Evolutionary conservation across 2,888 invertebrate genomes (phyloP), one percentile per base, ranked within the genome.

Genomic region (Agrochola lychnidis): DNA sequence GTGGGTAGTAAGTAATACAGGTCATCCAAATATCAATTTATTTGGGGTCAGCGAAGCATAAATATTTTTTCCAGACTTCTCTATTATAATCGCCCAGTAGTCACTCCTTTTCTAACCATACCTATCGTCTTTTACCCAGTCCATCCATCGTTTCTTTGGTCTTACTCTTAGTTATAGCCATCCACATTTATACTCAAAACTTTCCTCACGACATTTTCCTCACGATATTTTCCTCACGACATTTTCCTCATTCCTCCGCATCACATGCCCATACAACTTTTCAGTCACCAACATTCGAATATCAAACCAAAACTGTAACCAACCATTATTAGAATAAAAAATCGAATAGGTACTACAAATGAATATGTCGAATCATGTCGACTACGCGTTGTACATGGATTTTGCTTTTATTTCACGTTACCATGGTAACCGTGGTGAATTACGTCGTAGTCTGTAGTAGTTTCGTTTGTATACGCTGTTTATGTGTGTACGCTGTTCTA

Each of bases 401-500:
- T 22, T 51, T 16, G 42, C 12, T 51, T 62, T 76, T 77, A 63
- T 77, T 73, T 30, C 12, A 48, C 19, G 82, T 85, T 53, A 64
- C 78, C 73, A 87, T 78, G 69, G 80, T 45, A 78, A 80, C 76
- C 10, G 22, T 22, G 19, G 53, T 51, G 12, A 69, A 36, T 12
- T 19, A 51, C 14, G 25, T 61, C 30, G 64, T 68, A 45, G 22
- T 53, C 25, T 36, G 51, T 36, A 30, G 61, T 66, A 48, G 71
- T 51, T 56, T 70, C 16, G n/a, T 63, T 71, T 51, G 40, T 42
- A 62, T 70, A 36, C 2, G 22, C 36, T 62, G 25, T 56, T 7
- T 56, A 10, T 42, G 22, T 63, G 64, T 72, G 45, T 64, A 42
- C 57, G 30, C 57, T 30, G 76, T 81, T 88, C 87, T 88, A 87